phyloP scores from a whole-genome alignment of 2,797 vertebrate genomes.

The Echeneis naucrates region DNA sequence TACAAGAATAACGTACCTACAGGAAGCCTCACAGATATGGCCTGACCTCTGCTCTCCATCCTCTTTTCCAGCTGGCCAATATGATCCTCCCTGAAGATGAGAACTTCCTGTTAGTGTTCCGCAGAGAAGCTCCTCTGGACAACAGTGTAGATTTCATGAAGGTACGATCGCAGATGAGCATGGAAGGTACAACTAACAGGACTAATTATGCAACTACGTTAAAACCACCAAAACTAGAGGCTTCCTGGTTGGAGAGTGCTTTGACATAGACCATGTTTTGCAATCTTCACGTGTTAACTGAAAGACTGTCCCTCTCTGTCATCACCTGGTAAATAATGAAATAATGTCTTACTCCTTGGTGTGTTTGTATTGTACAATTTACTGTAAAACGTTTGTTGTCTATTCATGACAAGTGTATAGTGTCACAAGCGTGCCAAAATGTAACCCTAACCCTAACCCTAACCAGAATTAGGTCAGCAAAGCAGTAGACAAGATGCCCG shows the following conservation, averaged over 20 bases:
- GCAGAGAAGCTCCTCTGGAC: constrained; percentile 91
- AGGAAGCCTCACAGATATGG: neutral
- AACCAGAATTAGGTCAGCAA: neutral
- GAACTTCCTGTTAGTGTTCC: constrained; percentile 95
- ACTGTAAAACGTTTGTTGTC: neutral
- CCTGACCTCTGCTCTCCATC: constrained; percentile 9
- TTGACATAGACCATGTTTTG: neutral
- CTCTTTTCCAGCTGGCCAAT: constrained; percentile 87
- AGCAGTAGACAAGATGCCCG: neutral
- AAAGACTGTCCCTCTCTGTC: too few species aligned
- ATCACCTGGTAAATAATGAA: too few species aligned
- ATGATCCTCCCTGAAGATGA: constrained; percentile 94
- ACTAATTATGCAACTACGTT: neutral
- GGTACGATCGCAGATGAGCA: constrained; percentile 73
- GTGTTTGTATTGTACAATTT: neutral
- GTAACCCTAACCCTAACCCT: too few species aligned
- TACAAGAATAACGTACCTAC: neutral
- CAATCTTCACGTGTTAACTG: neutral
- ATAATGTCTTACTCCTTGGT: neutral
- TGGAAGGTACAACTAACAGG: neutral
- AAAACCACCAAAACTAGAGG: neutral
- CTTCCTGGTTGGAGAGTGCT: fast-evolving
- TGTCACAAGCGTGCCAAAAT: neutral
- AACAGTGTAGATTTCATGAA: constrained; percentile 98
- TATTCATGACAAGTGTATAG: neutral